These are phyloP conservation scores for Halocynthia roretzi DNA, from an alignment of 23 tunicate genomes.

Conservation along the genomic window DNA sequence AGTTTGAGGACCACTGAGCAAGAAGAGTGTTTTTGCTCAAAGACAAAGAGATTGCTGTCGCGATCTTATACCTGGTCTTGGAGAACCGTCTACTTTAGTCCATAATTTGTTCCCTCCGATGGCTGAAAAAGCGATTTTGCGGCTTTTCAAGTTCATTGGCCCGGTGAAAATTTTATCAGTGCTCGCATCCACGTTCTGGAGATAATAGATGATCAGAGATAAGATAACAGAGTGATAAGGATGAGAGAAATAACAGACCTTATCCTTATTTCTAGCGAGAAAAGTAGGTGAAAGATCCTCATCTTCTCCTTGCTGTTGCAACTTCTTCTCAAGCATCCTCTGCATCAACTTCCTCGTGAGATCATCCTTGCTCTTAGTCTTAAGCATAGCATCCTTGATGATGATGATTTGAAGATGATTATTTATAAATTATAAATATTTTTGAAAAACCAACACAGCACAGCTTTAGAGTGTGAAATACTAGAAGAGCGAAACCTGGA, in stretches of 20 bases:
- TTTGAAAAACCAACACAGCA: too few species aligned
- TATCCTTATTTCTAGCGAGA: constrained; percentile 37
- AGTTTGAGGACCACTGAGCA: too few species aligned
- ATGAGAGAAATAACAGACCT: constrained; percentile 12
- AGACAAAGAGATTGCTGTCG: too few species aligned
- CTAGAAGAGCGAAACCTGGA: too few species aligned
- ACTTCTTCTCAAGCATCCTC: constrained; percentile 72
- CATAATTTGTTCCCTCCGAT: constrained; percentile 51
- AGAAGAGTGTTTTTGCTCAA: too few species aligned
- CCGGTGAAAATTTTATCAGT: constrained; percentile 77
- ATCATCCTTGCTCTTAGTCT: constrained; percentile 77
- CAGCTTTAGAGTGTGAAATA: too few species aligned
- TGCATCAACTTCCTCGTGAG: constrained; percentile 88
- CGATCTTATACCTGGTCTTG: constrained; percentile 5
- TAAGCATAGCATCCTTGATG: constrained; percentile 33
- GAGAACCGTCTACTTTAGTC: constrained; percentile 25
- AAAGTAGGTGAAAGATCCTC: constrained; percentile 58
- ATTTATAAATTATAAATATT: too few species aligned
- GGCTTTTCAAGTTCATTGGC: constrained; percentile 54
- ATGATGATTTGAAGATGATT: too few species aligned
- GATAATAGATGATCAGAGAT: neutral
- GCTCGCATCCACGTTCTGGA: neutral
- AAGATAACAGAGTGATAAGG: neutral
- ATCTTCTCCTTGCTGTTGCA: constrained; percentile 34
- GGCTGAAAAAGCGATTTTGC: constrained; percentile 78